phyloP scores from a whole-genome alignment of 1,140 invertebrate species.

The Eupristina koningsbergeri region DNA sequence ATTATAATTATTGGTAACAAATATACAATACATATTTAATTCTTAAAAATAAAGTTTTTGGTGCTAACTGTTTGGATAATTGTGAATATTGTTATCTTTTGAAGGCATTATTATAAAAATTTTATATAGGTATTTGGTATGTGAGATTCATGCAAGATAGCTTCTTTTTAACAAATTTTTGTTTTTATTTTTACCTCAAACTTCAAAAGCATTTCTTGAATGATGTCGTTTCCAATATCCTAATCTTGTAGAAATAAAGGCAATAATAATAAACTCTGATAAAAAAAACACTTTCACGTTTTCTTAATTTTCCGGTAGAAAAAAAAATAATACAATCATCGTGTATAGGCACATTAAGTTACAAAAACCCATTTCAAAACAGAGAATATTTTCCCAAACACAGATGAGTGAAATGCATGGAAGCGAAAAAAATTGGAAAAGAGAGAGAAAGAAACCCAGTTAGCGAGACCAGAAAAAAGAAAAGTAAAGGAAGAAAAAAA shows the following conservation, averaged over 20 bases:
- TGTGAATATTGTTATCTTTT: no score
- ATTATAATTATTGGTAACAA: no score
- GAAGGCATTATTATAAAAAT: no score
- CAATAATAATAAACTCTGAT: conserved; percentile 2
- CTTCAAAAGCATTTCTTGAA: neutral
- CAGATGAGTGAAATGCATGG: neutral
- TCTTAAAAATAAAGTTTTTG: no score
- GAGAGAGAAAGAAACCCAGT: neutral
- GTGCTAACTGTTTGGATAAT: no score
- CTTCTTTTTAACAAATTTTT: neutral
- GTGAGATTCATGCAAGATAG: neutral
- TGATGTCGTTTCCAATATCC: neutral
- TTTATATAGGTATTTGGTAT: no score
- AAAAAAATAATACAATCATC: neutral
- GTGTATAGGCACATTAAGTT: neutral
- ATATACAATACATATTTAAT: no score
- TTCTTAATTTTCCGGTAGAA: neutral
- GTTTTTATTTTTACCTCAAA: neutral
- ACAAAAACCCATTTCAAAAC: neutral
- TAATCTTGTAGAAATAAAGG: neutral
- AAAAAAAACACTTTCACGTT: neutral
- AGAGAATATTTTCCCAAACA: neutral
- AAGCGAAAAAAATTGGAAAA: neutral
- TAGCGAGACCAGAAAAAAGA: neutral
- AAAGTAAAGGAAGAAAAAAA: neutral